Evolutionary conservation across 2,113 vertebrate species (phyloP).

Genomic region (Rattus norvegicus): DNA sequence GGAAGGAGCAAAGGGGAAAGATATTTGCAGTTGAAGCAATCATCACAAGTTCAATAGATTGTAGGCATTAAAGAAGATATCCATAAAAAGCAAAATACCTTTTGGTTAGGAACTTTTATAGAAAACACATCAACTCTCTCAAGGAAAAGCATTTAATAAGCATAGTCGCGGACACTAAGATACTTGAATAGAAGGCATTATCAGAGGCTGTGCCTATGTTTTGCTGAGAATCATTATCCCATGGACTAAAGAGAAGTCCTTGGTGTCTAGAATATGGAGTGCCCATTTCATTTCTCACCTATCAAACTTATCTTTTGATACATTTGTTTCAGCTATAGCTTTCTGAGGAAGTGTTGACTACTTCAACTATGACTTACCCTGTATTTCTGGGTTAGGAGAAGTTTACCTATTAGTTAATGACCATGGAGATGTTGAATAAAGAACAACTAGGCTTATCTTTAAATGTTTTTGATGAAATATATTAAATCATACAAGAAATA

Average conservation of each 20-base stretch:
- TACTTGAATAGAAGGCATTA: not conserved
- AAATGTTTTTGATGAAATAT: not conserved
- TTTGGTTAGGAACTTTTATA: constrained; percentile 3
- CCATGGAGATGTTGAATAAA: constrained; percentile 11
- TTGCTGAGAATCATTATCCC: not conserved
- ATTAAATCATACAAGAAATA: not conserved
- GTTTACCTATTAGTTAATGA: not conserved
- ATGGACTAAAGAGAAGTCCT: not conserved
- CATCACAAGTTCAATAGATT: not conserved
- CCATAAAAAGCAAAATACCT: not conserved
- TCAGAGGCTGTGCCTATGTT: not conserved
- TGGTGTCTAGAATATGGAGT: not conserved
- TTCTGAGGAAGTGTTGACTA: not conserved
- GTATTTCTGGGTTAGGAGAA: not conserved
- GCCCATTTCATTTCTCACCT: not conserved
- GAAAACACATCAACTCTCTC: constrained; percentile 7
- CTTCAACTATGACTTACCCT: not conserved
- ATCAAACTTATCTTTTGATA: not conserved
- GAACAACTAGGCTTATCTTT: not conserved
- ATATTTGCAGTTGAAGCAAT: not conserved
- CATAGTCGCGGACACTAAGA: not conserved
- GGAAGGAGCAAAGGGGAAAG: not conserved
- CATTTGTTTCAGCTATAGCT: not conserved
- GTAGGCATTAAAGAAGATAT: constrained; percentile 17
- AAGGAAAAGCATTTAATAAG: constrained; percentile 7